These are phyloP conservation scores for Agonopterix heracliana DNA, from an alignment of 2,888 invertebrate genomes.

Conservation along the genomic window DNA sequence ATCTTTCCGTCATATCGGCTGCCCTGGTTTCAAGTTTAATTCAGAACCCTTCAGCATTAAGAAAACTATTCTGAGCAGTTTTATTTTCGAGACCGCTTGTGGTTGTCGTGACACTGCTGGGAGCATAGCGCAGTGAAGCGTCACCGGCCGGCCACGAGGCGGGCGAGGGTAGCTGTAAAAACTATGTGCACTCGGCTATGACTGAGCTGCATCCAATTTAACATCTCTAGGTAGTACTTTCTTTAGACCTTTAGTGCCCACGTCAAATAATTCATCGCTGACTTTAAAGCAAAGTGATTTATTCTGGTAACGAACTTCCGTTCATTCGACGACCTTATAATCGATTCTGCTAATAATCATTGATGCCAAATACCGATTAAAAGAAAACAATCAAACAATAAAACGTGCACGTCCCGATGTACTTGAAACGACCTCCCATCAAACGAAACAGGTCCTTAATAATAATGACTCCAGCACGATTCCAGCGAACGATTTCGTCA, in stretches of 20 bases:
- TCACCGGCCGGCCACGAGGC: slow-evolving; percentile 18
- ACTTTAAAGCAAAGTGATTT: too few species aligned
- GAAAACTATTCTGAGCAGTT: slow-evolving; percentile 11
- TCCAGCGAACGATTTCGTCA: slow-evolving; percentile 36
- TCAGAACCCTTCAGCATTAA: slow-evolving; percentile 12
- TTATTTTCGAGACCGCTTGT: slow-evolving; percentile 25
- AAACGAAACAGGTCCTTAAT: slow-evolving; percentile 44
- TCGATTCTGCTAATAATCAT: slow-evolving; percentile 5
- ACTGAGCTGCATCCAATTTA: slow-evolving; percentile 30
- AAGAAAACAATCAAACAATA: slow-evolving; percentile 53
- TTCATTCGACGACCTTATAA: not conserved
- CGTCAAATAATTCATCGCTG: not conserved
- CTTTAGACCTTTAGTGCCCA: not conserved
- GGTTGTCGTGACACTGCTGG: slow-evolving; percentile 50
- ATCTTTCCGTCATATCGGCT: too few species aligned
- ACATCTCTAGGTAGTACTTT: slow-evolving; percentile 8
- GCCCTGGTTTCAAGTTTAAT: too few species aligned
- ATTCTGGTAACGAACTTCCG: not conserved
- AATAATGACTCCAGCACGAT: slow-evolving; percentile 27
- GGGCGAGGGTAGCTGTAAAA: slow-evolving; percentile 53
- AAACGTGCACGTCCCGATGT: slow-evolving; percentile 38
- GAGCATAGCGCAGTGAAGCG: slow-evolving; percentile 43
- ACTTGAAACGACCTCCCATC: slow-evolving; percentile 51
- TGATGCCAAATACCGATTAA: slow-evolving; percentile 26
- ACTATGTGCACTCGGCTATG: slow-evolving; percentile 49